Base-by-base conservation (phyloP, 2,113 vertebrate species). In the Cichladusa arquata region DNA sequence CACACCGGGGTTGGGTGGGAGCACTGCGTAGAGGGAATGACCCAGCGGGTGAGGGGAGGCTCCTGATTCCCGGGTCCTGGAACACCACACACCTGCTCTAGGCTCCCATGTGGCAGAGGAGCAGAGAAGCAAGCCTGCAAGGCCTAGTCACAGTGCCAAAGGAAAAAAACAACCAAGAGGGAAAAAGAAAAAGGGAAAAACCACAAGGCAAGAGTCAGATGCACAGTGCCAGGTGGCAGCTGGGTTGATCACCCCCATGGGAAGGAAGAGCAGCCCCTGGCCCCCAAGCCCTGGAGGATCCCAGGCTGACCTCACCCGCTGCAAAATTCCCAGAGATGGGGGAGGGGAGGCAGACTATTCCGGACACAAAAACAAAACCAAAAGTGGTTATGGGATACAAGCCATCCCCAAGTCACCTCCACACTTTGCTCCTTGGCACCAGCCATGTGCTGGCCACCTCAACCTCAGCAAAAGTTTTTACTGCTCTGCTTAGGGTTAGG, bases 201-300 rank as follows among this genome's bases (percentile, higher is more conserved):
- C 17, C 45, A 26, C 34, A 26, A 25, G 28, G 34, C 29, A 33
- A 26, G 22, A 77, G 47, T 51, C 22, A 38, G 34, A 12, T 0
- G 0, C 34, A 4, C 22, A 1, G 8, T 51, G 58, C 18, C 0
- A 0, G 1, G 0, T 20, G 11, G 47, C 23, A 42, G 36, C 9
- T 62, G 29, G 33, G 47, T 42, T 0, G 0, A 13, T 51, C 23
- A 36, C 4, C 4, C 1, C 6, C 36, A 28, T 3, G 8, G 36
- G 29, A 64, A 34, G 18, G 29, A 78, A 51, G 12, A 42, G 23
- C 36, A 42, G 36, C 45, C 73, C 12, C 28, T 61, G 56, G 26
- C 7, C 20, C 8, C 6, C n/a, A 48, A 14, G 14, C 12, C 13
- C 29, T 0, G 0, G 10, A 40, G 29, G 13, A 51, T 42, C 36